Evolutionary conservation across 2,797 vertebrate genomes (phyloP), one percentile per base, ranked within the genome.

Genomic region (Petrocephalus sullivani): DNA sequence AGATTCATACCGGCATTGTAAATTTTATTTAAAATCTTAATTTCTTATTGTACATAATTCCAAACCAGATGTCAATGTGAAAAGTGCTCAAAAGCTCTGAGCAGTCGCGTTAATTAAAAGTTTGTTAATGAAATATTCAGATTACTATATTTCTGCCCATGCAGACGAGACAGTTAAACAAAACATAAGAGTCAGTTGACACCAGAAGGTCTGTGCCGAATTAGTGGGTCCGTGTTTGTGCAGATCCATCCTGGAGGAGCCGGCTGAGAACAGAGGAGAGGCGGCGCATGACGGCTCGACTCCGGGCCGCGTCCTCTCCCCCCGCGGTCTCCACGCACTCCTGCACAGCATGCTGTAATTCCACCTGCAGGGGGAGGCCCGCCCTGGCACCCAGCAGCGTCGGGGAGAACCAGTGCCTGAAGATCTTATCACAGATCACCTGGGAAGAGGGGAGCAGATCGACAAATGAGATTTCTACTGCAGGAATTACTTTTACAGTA

Each of bases 401-500:
- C 0, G 96, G 95, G 88, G 96, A 96, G 89, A 99, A 98, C 98
- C 98, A 98, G 0, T 92, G 96, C 2, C 96, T 94, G 92, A 99
- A 99, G 91, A 99, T 99, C 94, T 99, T 99, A 94, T 98, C 97
- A 94, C 98, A 99, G 60, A 99, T 96, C 84, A 98, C 98, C 98
- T 99, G 93, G 10, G 87, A 87, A 91, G 87, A 82, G 7, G 33
- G 54, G 85, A 4, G 60, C 14, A 85, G 53, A 37, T 2, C 37
- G 19, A 41, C 67, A 46, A 58, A 89, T 8, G 57, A 49, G 56
- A 86, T 78, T 53, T 21, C 41, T 51, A 37, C 49, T 49, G 23
- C 57, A 51, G 46, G 19, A 51, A 54, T 23, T 21, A 23, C 51
- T 51, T 83, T n/a, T 53, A 53, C 51, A 21, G 7, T 5, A 10